Percentiles rank a stretch among this genome's conserved stretches.
These are phyloP conservation scores for Anser cygnoides DNA, from an alignment of 2,113 vertebrate species.

Conservation along the genomic window DNA sequence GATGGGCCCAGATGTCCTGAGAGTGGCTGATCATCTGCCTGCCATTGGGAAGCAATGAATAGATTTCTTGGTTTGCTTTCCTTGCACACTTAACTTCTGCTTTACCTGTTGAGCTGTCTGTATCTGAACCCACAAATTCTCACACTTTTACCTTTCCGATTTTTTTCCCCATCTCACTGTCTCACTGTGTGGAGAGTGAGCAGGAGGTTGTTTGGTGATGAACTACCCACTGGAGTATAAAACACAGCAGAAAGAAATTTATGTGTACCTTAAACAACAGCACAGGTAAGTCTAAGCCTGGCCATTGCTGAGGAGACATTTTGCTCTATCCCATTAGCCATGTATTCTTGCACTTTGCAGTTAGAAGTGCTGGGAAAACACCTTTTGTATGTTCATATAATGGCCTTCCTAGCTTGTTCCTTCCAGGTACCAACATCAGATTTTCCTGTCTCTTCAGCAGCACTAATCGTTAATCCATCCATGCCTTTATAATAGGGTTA, in stretches of 20 bases:
- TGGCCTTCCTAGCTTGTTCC: neutral
- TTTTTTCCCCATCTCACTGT: no score
- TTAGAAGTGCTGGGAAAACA: neutral
- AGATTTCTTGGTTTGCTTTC: no score
- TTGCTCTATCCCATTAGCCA: neutral
- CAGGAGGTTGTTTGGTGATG: no score
- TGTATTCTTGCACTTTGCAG: accelerated
- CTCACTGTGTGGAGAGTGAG: no score
- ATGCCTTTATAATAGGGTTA: neutral
- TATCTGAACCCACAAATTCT: no score
- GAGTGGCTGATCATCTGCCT: no score
- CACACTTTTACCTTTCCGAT: no score
- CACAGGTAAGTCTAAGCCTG: neutral
- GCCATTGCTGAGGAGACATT: neutral
- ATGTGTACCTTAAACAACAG: neutral
- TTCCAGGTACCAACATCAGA: neutral
- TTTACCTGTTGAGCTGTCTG: no score
- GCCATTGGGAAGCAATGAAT: no score
- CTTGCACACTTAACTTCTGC: no score
- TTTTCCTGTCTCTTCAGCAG: neutral
- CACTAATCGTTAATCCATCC: neutral
- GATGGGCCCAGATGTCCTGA: no score
- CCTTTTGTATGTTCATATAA: neutral
- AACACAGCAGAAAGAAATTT: neutral
- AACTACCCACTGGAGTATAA: no score